Conservation (phyloP, 2,888 invertebrate species). For the Mylabris sibirica region DNA sequence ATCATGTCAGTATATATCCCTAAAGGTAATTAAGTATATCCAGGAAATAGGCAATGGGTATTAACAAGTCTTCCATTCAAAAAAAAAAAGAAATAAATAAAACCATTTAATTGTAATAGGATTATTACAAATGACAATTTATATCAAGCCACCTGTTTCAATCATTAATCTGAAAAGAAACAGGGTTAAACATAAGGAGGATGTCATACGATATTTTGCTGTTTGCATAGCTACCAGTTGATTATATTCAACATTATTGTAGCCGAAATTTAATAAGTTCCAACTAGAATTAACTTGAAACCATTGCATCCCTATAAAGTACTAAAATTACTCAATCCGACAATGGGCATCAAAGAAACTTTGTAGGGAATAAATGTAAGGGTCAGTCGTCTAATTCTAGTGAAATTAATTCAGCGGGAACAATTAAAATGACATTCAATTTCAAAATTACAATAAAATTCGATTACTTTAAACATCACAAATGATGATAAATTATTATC, state of each 20-base stretch:
- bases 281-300: neutral
- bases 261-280: neutral
- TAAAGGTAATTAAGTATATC: slow-evolving; percentile 26
- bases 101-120: neutral
- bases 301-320: neutral
- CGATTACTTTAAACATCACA: neutral
- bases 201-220: neutral
- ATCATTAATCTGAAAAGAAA: neutral
- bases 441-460: neutral
- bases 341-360: neutral
- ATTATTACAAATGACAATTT: neutral
- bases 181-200: neutral
- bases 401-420: neutral
- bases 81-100: neutral
- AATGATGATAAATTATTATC: neutral
- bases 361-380: neutral
- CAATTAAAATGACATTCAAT: neutral
- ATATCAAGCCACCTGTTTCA: neutral
- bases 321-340: neutral
- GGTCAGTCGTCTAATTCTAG: neutral
- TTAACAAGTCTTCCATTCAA: neutral
- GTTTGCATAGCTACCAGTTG: neutral
- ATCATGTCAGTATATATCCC: slow-evolving; percentile 16
- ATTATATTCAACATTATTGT: neutral
- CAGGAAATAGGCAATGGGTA: neutral